Base-by-base conservation (phyloP, 2,797 vertebrate species). In the Phataginus tricuspis region DNA sequence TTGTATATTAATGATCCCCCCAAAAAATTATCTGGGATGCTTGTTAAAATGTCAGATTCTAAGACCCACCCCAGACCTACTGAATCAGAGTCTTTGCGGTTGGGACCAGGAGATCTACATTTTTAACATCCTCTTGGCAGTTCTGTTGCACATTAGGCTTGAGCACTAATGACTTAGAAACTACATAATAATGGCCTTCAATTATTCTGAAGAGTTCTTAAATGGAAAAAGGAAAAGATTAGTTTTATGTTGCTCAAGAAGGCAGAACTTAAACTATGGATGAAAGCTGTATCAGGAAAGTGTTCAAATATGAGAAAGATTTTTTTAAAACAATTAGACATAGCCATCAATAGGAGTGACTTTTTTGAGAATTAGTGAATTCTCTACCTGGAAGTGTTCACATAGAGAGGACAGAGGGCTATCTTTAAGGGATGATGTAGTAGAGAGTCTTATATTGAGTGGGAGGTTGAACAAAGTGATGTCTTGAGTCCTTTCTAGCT, bases 91-190 rank as follows among this genome's bases (percentile, higher is more conserved):
- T 64, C 15, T 84, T n/a, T 59, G n/a, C 29, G 7, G 21, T 69
- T 61, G 15, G 27, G 39, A 83, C 11, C 2, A 84, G 57, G 12
- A 72, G 55, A 78, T 91, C 89, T 77, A 25, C 27, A 69, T 66
- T 87, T 88, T 86, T 59, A 55, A 68, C 55, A 23, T 57, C 7
- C 18, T 78, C 27, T 69, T 78, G 69, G 37, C 14, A 94, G 87
- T 85, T 92, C 57, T 64, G 25, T 91, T 85, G 19, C 3, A 57
- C 4, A 68, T 90, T 68, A 93, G 90, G 7, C 34, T 77, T 88
- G 19, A 91, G 3, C 78, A 68, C 51, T 57, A 86, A 78, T 68
- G 25, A 34, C 69, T 96, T 93, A 79, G 31, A 74, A 89, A 97
- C 64, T 64, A 61, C 4, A 53, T 34, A 37, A 84, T 31, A 80